phyloP scores from a whole-genome alignment of 2,797 vertebrate species.

The Sebastes iracundus region DNA sequence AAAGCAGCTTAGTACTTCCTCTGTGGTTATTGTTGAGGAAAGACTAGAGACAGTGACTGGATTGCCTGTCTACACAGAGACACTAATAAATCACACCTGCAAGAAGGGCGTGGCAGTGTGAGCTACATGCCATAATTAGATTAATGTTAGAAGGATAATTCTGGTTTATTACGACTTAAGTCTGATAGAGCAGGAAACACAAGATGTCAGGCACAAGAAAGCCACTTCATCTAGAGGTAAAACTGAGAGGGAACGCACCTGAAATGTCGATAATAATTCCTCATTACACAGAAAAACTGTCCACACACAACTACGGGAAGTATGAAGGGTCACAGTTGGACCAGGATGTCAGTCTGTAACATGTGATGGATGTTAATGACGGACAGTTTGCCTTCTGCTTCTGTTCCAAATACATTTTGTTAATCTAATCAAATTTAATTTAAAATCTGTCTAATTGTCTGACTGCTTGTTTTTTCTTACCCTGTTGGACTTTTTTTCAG shows the following conservation, averaged over 20 bases:
- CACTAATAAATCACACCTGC: background rate
- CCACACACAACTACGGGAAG: background rate
- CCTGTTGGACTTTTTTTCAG: background rate
- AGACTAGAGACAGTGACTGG: background rate
- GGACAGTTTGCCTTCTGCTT: background rate
- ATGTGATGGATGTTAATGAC: background rate
- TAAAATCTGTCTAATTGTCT: background rate
- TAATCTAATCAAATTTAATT: background rate
- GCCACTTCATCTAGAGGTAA: background rate
- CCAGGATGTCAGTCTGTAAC: background rate
- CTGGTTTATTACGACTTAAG: background rate
- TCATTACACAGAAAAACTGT: background rate
- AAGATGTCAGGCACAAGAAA: background rate
- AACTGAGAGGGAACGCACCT: background rate
- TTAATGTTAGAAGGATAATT: background rate
- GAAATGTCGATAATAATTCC: background rate
- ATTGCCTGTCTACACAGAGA: background rate
- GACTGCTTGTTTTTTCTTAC: background rate
- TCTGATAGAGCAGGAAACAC: background rate
- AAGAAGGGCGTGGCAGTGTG: background rate
- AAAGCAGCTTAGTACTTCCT: background rate
- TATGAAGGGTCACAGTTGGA: background rate
- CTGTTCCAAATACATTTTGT: background rate
- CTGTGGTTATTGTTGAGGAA: background rate
- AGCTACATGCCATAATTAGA: background rate